Conservation (phyloP, 2,113 vertebrate species). For the Tichodroma muraria region DNA sequence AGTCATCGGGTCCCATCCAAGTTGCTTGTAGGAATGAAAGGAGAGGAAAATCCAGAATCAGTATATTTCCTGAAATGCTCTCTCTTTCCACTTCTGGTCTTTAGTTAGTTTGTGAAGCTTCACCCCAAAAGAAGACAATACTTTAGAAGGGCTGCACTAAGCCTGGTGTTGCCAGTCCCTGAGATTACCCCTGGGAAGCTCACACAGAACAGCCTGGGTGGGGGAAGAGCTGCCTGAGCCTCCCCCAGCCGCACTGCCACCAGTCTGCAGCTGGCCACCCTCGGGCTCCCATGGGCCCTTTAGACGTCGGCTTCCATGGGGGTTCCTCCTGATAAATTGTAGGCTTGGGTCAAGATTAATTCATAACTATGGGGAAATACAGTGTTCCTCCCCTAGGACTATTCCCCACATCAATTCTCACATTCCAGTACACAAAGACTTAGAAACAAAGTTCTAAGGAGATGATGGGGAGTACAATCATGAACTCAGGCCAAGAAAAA, state of each 20-base stretch:
- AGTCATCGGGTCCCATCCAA: accelerated
- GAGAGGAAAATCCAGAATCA: neutral
- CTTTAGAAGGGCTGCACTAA: neutral
- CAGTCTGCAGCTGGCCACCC: neutral
- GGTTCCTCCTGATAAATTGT: neutral
- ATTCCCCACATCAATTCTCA: neutral
- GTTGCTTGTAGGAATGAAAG: neutral
- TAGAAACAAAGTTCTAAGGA: neutral
- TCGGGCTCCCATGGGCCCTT: neutral
- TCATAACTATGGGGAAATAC: neutral
- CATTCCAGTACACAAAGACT: neutral
- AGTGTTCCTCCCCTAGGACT: neutral
- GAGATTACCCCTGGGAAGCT: neutral
- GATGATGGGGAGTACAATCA: neutral
- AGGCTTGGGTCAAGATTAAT: neutral
- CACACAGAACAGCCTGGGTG: neutral
- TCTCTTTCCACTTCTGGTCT: neutral
- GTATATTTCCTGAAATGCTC: neutral
- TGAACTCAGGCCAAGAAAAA: neutral
- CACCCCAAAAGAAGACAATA: neutral
- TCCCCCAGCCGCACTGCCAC: neutral
- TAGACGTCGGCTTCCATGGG: accelerated
- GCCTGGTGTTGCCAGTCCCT: neutral
- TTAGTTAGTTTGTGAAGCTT: neutral
- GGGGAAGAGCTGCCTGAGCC: neutral